These are phyloP conservation scores for Pseudochromis fuscus DNA, from an alignment of 2,797 vertebrate species.

Conservation along the genomic window DNA sequence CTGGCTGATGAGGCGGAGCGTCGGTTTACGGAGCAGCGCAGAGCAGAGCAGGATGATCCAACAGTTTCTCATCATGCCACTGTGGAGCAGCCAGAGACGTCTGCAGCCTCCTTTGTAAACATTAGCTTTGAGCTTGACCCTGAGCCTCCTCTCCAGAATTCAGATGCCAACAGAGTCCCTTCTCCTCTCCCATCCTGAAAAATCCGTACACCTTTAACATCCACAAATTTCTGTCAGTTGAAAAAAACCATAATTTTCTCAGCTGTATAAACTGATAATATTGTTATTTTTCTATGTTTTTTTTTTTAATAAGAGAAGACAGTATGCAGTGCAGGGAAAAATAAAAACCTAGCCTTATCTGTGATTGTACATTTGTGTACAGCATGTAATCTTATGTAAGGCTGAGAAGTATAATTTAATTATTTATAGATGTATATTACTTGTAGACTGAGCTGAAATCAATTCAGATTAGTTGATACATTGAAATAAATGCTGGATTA, in stretches of 20 bases:
- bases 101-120: slow-evolving; percentile 91
- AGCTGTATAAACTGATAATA: slow-evolving; percentile 35
- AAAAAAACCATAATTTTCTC: slow-evolving; percentile 28
- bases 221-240: slow-evolving; percentile 25
- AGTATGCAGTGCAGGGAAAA: slow-evolving; percentile 36
- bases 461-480: neutral
- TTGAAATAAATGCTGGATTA: slow-evolving; percentile 2
- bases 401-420: neutral
- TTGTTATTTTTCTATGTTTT: slow-evolving; percentile 45
- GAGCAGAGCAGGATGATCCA: slow-evolving; percentile 85
- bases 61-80: slow-evolving; percentile 78
- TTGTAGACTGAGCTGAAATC: neutral
- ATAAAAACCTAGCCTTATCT: slow-evolving; percentile 47
- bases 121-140: slow-evolving; percentile 93
- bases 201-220: slow-evolving; percentile 4
- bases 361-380: slow-evolving; percentile 46
- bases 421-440: no score
- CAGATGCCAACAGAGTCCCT: slow-evolving; percentile 86
- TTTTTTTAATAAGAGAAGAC: slow-evolving; percentile 39
- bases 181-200: slow-evolving; percentile 89
- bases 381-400: slow-evolving; percentile 25
- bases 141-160: slow-evolving; percentile 76
- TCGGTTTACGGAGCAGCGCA: slow-evolving; percentile 78
- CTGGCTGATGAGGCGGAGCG: slow-evolving; percentile 84
- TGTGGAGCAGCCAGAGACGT: slow-evolving; percentile 88